Base-by-base conservation (phyloP, 1,140 invertebrate species). In the Melipona quadrifasciata region DNA sequence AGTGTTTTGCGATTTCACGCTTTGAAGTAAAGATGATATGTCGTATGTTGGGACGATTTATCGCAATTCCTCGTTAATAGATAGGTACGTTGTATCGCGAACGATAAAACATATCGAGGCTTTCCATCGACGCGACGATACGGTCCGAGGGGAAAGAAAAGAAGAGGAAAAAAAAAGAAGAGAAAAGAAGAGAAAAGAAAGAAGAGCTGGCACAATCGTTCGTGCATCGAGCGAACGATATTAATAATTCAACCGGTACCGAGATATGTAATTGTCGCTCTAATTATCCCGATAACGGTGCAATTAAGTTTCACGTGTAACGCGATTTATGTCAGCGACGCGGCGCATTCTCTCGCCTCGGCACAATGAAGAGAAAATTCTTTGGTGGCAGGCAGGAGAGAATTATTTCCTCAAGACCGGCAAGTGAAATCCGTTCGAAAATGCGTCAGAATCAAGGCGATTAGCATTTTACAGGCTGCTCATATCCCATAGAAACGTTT, bases 391-490 rank as follows among this genome's bases (percentile, higher is more conserved):
- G 64, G 75, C 74, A 67, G 75, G 70, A 55, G 88, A 72, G 90
- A 87, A 89, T 89, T 88, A 89, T 93, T 93, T 91, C 90, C 90
- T 89, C 87, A 75, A 82, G 87, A 85, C 53, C 87, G 86, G 47
- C 90, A 86, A 89, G 88, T 87, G 90, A 93, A 94, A 92, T 93
- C 87, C 89, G 91, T 91, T 92, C 91, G 91, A 86, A 91, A 91
- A 93, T 85, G 90, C 91, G 91, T 92, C 84, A 87, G 90, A 88
- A 91, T 87, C 85, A 84, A 67, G 80, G 53, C 80, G 91, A 95
- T 95, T 94, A 94, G 91, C 93, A 94, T 94, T 94, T 94, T 94
- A 93, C 90, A 90, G 92, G 90, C 86, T 75, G 76, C 85, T 87
- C 70, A 87, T 91, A 91, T 90, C 90, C 88, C 89, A 87, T 91